Evolutionary conservation across 2,113 vertebrate species (phyloP), one percentile per base, ranked within the genome.

Genomic region (Elaphurus davidianus): DNA sequence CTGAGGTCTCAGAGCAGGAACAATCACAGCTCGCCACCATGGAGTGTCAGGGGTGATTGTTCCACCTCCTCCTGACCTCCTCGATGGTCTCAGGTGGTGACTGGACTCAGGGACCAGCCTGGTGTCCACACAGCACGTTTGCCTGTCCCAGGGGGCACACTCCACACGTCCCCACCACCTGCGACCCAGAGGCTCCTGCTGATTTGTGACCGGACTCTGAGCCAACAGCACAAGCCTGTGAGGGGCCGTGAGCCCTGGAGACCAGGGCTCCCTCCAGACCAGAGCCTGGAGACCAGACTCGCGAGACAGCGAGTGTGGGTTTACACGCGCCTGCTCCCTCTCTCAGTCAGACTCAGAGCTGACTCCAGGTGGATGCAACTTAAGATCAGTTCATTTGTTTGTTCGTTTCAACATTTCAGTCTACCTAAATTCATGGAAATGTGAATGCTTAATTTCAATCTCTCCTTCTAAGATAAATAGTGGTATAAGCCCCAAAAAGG

Each of bases 231-330:
- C 28, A 1, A 12, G 45, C 45, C 78, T 12, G 16, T 0, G 5
- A 19, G 9, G 16, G 30, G 47, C 47, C 2, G 2, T 0, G 78
- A 21, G 78, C 47, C 45, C 43, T 21, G 45, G 45, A 33, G 45
- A 19, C 45, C 28, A 14, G 43, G 43, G 43, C 43, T 45, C 43
- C 43, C 43, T 45, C 43, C 43, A 45, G 43, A 45, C 43, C 43
- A 45, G 43, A 45, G 43, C 8, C 43, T 45, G 7, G 43, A 45
- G 43, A 45, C 43, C 43, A 45, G 43, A 45, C 43, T 45, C 2
- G 0, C 0, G 5, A 9, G 8, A 19, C 45, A 1, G 15, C 9
- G 2, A 6, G 45, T 33, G 16, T 3, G 28, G 8, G 45, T 23
- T 33, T 6, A 30, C 45, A 19, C 4, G 1, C 8, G 4, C 16